Evolutionary conservation across 2,888 invertebrate genomes (phyloP), one percentile per base, ranked within the genome.

Genomic region (Caradrina clavipalpis): DNA sequence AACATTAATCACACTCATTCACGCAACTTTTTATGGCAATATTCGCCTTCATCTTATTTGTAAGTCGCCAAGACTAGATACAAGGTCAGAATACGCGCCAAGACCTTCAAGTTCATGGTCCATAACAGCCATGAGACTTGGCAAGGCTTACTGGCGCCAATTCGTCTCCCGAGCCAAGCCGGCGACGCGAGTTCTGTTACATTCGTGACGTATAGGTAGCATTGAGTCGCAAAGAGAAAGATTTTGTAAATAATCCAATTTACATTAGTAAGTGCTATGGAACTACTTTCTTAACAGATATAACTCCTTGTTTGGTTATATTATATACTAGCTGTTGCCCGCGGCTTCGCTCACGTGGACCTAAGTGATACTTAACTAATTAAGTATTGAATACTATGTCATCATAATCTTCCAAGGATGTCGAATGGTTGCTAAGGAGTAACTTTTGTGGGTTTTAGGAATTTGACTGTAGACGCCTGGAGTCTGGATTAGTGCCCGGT

Each of bases 41-140:
- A 72, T 57, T 64, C 22, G 1, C 53, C 22, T 54, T 72, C 74
- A 57, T 61, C 42, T 53, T 47, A 26, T 31, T 45, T 55, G 26
- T 49, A 55, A 58, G 50, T 47, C 26, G 69, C 66, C 72, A 72
- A 80, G 21, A 51, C 2, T 13, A 35, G 45, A 11, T 45, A 10
- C 71, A 80, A 80, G 80, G 82, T 75, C 69, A 69, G 1, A 26
- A 59, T 54, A 26, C 11, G 67, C 42, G 79, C 78, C 82, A 75
- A 81, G 55, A 75, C 70, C 65, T 73, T 60, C 73, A 79, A 82
- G 82, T 76, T 82, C 81, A 82, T 67, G 80, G 76, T 22, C 66
- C 70, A 66, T 65, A 66, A 68, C 82, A 62, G 64, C 39, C 63
- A 63, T 47, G 53, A 62, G 66, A 76, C 71, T 81, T 81, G 82